Evolutionary conservation across 2,113 vertebrate species (phyloP).

Genomic region (Scomber japonicus): DNA sequence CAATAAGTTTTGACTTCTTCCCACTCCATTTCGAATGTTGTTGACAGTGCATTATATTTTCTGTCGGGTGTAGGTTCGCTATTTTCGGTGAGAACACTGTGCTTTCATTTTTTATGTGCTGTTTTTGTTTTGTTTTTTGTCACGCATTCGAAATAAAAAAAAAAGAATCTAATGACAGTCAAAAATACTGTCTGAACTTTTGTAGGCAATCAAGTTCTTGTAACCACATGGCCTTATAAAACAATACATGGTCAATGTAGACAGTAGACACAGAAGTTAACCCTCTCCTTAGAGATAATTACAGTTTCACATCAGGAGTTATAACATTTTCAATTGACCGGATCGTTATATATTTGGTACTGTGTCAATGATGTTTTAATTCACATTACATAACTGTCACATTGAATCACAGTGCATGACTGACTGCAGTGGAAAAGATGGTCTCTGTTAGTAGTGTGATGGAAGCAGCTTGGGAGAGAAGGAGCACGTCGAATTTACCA

Average conservation of each 20-base stretch:
- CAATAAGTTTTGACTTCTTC: no score
- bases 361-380: constrained; percentile 21
- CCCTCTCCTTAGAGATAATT: not conserved
- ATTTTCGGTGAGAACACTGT: no score
- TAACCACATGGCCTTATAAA: no score
- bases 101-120: no score
- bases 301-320: not conserved
- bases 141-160: no score
- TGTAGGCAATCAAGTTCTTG: no score
- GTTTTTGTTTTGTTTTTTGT: no score
- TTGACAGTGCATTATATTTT: no score
- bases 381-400: constrained; percentile 2
- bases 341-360: not conserved
- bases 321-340: not conserved
- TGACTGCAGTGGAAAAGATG: not conserved
- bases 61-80: no score
- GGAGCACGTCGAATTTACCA: not conserved
- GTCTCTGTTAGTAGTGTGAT: not conserved
- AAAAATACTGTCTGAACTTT: no score
- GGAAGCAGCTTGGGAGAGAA: constrained; percentile 9
- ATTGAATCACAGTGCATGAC: not conserved
- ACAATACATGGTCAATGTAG: not conserved
- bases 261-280: not conserved
- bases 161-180: no score
- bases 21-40: no score